phyloP scores from a whole-genome alignment of 2,797 vertebrate species.

The Emydoidea blandingii region DNA sequence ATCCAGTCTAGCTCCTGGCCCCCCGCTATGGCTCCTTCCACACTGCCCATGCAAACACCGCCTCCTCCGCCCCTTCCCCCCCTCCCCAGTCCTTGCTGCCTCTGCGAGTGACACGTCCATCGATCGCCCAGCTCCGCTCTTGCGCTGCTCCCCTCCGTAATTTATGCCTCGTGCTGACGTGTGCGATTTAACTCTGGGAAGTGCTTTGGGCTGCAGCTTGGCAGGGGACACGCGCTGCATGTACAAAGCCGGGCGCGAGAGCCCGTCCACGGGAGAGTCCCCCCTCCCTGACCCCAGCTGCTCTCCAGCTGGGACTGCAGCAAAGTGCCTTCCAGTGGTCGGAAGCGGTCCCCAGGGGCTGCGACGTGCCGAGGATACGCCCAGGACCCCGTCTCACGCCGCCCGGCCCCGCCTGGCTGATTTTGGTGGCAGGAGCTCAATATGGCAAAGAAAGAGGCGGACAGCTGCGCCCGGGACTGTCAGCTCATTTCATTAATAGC shows the following conservation, averaged over 20 bases:
- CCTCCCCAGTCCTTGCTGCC: neutral
- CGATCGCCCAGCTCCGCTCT: neutral
- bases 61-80: neutral
- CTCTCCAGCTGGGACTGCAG: neutral
- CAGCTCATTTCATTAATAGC: neutral
- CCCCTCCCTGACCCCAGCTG: neutral
- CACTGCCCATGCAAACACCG: neutral
- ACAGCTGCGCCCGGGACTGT: neutral
- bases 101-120: neutral
- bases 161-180: neutral
- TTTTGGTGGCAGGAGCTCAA: neutral
- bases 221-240: no score
- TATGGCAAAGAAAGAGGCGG: neutral
- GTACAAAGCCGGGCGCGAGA: neutral
- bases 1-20: neutral
- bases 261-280: neutral
- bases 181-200: neutral
- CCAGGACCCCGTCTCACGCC: neutral
- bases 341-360: neutral
- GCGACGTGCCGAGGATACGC: neutral
- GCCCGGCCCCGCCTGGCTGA: neutral
- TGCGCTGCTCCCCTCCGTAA: neutral
- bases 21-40: rapidly evolving
- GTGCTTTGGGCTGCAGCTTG: neutral
- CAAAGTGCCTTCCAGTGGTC: neutral